Evolutionary conservation across 2,797 vertebrate genomes (phyloP).

Genomic region (Hippoglossus hippoglossus): DNA sequence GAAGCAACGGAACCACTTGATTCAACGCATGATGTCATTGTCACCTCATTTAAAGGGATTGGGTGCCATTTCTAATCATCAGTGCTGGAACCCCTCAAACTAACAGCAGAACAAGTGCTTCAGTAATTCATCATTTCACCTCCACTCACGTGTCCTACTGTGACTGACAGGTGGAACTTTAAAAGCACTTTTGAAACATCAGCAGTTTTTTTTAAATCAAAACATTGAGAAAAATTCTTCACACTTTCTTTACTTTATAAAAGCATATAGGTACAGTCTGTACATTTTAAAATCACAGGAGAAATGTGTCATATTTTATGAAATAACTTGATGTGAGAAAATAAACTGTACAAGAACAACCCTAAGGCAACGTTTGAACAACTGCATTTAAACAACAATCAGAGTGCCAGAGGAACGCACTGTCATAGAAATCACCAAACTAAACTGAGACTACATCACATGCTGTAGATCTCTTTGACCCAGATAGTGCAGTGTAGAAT

Average conservation of each 20-base stretch:
- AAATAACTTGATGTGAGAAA: constrained; percentile 33
- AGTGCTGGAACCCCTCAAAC: too few relatives aligned
- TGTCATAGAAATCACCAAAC: background rate
- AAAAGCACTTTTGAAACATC: too few relatives aligned
- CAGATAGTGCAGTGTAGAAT: constrained; percentile 41
- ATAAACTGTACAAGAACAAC: constrained; percentile 31
- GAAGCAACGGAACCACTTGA: too few relatives aligned
- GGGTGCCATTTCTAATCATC: too few relatives aligned
- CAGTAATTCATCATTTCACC: too few relatives aligned
- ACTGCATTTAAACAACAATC: background rate
- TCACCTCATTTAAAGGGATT: too few relatives aligned
- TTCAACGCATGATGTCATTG: too few relatives aligned
- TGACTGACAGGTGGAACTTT: too few relatives aligned
- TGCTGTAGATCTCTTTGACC: constrained; percentile 14
- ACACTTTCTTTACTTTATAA: constrained; percentile 23
- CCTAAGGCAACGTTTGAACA: constrained; percentile 36
- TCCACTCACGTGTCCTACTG: too few relatives aligned
- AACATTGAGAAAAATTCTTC: constrained; percentile 6
- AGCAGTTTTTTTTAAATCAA: background rate
- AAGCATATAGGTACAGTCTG: constrained; percentile 34
- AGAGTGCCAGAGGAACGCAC: background rate
- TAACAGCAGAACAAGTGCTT: too few relatives aligned
- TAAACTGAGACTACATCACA: constrained; percentile 3
- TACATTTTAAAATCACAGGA: constrained; percentile 33
- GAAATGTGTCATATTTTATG: constrained; percentile 7